These are phyloP conservation scores for Loriculus beryllinus DNA, from an alignment of 2,797 vertebrate species.

Conservation along the genomic window DNA sequence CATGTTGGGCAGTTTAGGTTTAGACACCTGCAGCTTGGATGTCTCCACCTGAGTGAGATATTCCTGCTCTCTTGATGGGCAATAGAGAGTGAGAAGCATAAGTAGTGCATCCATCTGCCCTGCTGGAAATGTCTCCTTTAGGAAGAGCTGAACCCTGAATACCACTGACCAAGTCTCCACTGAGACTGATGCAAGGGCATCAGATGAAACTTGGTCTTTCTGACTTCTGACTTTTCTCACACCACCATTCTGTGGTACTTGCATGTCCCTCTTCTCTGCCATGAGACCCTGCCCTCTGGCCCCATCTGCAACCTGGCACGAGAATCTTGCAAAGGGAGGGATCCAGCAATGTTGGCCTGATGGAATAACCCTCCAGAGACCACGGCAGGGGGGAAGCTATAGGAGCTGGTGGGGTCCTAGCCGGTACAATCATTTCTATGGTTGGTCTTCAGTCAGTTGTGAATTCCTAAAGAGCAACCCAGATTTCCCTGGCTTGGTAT, in stretches of 20 bases:
- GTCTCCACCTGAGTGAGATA: not conserved
- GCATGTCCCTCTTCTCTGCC: not conserved
- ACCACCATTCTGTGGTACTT: not conserved
- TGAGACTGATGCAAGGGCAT: not conserved
- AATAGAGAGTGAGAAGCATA: not conserved
- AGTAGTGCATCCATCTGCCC: rapidly evolving
- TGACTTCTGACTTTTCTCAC: not conserved
- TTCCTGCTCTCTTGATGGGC: not conserved
- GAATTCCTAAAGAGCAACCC: not conserved
- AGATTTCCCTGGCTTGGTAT: not conserved
- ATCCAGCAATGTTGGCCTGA: not conserved
- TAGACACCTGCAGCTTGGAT: not conserved
- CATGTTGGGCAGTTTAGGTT: not conserved
- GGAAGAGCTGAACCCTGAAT: not conserved
- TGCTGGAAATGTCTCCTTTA: not conserved
- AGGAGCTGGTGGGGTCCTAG: not conserved
- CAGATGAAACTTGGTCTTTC: not conserved
- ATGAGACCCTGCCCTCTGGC: rapidly evolving
- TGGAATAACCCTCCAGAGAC: not conserved
- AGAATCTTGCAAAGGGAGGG: not conserved
- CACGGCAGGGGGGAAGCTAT: not conserved
- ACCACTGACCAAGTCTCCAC: not conserved
- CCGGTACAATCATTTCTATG: not conserved
- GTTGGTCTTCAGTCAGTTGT: not conserved
- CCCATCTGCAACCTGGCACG: rapidly evolving